Base-by-base conservation (phyloP, 2,888 invertebrate species). In the Drosophila quinaria region DNA sequence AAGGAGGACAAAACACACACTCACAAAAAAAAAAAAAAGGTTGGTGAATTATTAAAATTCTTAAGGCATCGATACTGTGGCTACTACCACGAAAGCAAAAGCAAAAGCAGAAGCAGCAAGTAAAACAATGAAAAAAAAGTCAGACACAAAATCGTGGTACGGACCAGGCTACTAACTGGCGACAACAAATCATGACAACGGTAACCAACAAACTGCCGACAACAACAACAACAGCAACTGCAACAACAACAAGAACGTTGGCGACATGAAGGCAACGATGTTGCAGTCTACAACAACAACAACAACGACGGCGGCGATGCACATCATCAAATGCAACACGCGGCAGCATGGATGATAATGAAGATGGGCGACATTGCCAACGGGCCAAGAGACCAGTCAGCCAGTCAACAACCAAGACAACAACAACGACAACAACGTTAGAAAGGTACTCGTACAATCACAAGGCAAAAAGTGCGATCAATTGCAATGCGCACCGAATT, bases 401-500 rank as follows among this genome's bases (percentile, higher is more conserved):
- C 66, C 54, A 47, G 10, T 22, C 61, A 33, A 46, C 44, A 19
- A 46, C 52, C 62, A 66, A 59, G 50, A 55, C 33, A 47, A 59
- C 65, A 70, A 65, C 75, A 61, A 63, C 65, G 46, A 44, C 42
- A 52, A 68, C 77, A 70, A 79, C 55, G 84, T 84, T 85, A 87
- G 84, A 75, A 89, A 85, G 88, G 83, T 78, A 77, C 83, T 71
- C 61, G 69, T 69, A 70, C 71, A 76, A 79, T 74, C 82, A 67
- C 64, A 74, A 71, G 77, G 80, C 83, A 86, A 87, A 87, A 80
- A 81, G 86, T 86, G 82, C 88, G 86, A 87, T 86, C 88, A 66
- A 85, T 85, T 85, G 86, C 86, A 80, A 86, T 86, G 85, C 87
- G 81, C 83, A 81, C 73, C 86, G 86, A 85, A 86, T 86, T 81